A percentile compares a stretch with the other conserved stretches of the same genome.
Evolutionary conservation across 2,888 invertebrate species (phyloP).

Genomic region (Stomorhina lunata): DNA sequence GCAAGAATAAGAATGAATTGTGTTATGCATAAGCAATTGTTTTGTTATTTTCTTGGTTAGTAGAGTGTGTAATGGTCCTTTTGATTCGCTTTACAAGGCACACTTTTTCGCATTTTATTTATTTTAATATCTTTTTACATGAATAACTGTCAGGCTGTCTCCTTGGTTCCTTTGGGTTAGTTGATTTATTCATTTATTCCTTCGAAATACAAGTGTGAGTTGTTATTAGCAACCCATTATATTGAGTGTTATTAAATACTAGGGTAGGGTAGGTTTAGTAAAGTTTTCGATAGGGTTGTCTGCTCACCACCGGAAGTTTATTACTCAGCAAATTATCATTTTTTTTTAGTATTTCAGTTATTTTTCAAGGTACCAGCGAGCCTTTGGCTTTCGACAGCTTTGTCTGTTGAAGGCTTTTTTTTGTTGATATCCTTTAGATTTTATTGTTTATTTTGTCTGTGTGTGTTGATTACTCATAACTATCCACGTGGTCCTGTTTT

Average conservation of each 20-base stretch:
- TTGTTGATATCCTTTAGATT: slow-evolving; percentile 46
- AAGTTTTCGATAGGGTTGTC: slow-evolving; percentile 43
- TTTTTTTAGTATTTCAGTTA: slow-evolving; percentile 14
- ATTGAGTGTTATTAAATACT: slow-evolving; percentile 8
- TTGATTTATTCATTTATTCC: slow-evolving; percentile 27
- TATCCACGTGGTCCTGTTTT: slow-evolving; percentile 63
- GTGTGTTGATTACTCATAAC: slow-evolving; percentile 58
- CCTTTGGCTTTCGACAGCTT: slow-evolving; percentile 40
- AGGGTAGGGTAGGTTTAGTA: slow-evolving; percentile 42
- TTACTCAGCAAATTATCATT: slow-evolving; percentile 65
- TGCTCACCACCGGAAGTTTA: slow-evolving; percentile 61
- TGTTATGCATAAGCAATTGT: slow-evolving; percentile 18
- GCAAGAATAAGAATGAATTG: slow-evolving; percentile 18
- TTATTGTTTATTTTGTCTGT: neutral
- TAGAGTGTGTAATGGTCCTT: slow-evolving; percentile 58
- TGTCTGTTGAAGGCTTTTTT: slow-evolving; percentile 38
- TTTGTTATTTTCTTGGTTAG: slow-evolving; percentile 40
- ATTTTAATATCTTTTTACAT: slow-evolving; percentile 4
- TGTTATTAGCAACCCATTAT: slow-evolving; percentile 61
- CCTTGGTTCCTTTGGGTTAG: slow-evolving; percentile 11
- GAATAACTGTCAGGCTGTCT: slow-evolving; percentile 24
- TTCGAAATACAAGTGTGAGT: slow-evolving; percentile 28
- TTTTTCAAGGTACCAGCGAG: neutral
- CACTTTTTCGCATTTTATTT: slow-evolving; percentile 45
- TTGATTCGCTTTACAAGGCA: slow-evolving; percentile 43